Evolutionary conservation across 2,113 vertebrate genomes (phyloP).

Genomic region (Vidua macroura): DNA sequence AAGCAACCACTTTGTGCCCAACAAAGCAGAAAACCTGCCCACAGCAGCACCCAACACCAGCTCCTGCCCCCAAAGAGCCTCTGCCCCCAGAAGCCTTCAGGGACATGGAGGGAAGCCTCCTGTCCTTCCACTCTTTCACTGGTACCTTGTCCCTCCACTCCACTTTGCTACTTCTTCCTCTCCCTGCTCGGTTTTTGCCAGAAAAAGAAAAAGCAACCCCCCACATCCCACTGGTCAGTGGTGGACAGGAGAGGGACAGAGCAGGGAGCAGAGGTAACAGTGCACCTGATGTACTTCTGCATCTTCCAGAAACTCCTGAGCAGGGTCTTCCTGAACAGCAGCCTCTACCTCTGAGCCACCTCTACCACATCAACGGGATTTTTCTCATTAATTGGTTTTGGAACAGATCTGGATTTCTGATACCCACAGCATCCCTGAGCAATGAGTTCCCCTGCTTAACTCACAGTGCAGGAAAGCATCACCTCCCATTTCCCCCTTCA

Average conservation of each 20-base stretch:
- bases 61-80: background rate
- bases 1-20: background rate
- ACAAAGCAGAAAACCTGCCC: background rate
- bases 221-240: rapidly evolving
- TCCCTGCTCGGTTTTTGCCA: background rate
- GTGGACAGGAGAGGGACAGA: background rate
- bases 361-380: background rate
- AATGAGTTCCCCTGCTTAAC: background rate
- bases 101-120: background rate
- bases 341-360: background rate
- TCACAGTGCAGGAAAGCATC: background rate
- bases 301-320: background rate
- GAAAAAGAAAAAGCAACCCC: background rate
- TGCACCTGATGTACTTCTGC: background rate
- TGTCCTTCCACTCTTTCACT: background rate
- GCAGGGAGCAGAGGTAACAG: background rate
- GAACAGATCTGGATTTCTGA: background rate
- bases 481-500: background rate
- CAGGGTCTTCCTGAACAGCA: background rate
- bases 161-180: background rate
- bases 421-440: background rate
- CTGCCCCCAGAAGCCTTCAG: background rate
- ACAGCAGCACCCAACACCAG: background rate
- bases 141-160: background rate
- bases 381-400: background rate